A percentile compares a stretch with the other conserved stretches of the same genome.
Conservation (phyloP, 2,888 invertebrate genomes). For the Tolmerus cingulatus region DNA sequence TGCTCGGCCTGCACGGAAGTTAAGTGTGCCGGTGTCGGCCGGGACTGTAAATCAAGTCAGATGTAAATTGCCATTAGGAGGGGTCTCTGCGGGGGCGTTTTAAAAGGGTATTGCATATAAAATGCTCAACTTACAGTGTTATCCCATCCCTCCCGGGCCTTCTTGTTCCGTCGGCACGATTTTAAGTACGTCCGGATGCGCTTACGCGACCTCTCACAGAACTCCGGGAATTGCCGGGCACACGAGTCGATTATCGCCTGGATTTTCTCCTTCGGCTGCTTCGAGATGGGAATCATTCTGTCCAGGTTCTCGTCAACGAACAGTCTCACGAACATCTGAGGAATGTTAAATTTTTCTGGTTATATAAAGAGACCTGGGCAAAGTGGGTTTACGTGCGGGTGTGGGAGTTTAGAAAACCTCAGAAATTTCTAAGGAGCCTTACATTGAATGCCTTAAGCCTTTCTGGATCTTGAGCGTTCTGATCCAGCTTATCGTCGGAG, state of each 20-base stretch:
- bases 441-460: slow-evolving; percentile 96
- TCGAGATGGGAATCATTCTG: slow-evolving; percentile 95
- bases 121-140: slow-evolving; percentile 73
- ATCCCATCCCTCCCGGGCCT: slow-evolving; percentile 91
- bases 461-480: slow-evolving; percentile 89
- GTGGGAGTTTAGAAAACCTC: background rate
- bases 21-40: slow-evolving; percentile 94
- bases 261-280: slow-evolving; percentile 97
- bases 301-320: slow-evolving; percentile 97
- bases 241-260: slow-evolving; percentile 98
- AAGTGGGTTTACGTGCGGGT: background rate
- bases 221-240: slow-evolving; percentile 95
- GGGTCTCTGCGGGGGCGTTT: background rate
- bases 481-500: slow-evolving; percentile 89
- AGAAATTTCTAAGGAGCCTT: slow-evolving; percentile 61
- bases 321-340: slow-evolving; percentile 94
- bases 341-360: background rate
- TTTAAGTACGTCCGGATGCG: slow-evolving; percentile 94
- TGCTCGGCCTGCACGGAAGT: slow-evolving; percentile 97
- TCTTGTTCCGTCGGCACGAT: slow-evolving; percentile 93
- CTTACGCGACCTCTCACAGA: slow-evolving; percentile 93
- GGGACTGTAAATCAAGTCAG: slow-evolving; percentile 69
- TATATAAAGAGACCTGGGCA: background rate
- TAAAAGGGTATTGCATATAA: background rate
- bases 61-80: background rate